Evolutionary conservation across 2,888 invertebrate genomes (phyloP), one percentile per base, ranked within the genome.

Genomic region (Aromia moschata): DNA sequence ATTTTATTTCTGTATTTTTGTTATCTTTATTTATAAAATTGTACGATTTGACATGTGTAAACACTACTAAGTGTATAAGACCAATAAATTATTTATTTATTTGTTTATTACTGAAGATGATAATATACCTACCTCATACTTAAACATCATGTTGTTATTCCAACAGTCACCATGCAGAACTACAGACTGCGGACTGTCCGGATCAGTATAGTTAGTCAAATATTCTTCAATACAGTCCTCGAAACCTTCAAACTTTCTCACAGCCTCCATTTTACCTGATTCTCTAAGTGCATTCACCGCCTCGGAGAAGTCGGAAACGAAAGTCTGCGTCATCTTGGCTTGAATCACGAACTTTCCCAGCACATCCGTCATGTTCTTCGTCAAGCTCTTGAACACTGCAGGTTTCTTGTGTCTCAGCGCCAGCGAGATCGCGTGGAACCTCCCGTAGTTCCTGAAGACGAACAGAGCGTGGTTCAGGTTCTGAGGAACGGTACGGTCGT

Each of bases 61-160:
- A n/a, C n/a, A n/a, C n/a, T n/a, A n/a, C n/a, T n/a, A n/a, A n/a
- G n/a, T n/a, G n/a, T n/a, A n/a, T n/a, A n/a, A n/a, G n/a, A n/a
- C n/a, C n/a, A n/a, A n/a, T n/a, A n/a, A n/a, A n/a, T n/a, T n/a
- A n/a, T n/a, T n/a, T n/a, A n/a, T n/a, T n/a, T n/a, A n/a, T n/a
- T n/a, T n/a, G n/a, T n/a, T n/a, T n/a, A n/a, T n/a, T n/a, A n/a
- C n/a, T n/a, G n/a, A n/a, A n/a, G n/a, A n/a, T n/a, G n/a, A n/a
- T n/a, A n/a, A n/a, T n/a, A n/a, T 20, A 56, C 61, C 59, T 55
- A 72, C 72, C 37, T 70, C 60, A 56, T 72, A 76, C 60, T 70
- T 73, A 55, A 74, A 74, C 62, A 76, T 60, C 45, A 74, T 65
- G 55, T 76, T 76, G 53, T 73, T 70, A 18, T 65, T 66, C 70